These are phyloP conservation scores for Seira ritae DNA, from an alignment of 2,888 invertebrate species.

Conservation along the genomic window DNA sequence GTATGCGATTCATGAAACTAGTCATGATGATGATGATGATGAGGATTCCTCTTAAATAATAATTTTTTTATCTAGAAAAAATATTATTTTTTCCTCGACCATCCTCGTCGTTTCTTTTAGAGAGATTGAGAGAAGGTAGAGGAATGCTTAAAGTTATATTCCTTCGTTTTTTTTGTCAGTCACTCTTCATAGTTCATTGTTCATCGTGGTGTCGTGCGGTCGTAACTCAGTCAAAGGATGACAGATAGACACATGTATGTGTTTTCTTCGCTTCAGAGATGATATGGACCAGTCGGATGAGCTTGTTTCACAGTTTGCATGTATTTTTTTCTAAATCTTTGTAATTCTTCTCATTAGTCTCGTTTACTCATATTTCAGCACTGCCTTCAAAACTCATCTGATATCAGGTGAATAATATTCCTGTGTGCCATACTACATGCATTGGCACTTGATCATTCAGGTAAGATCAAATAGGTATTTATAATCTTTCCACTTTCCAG, in stretches of 20 bases:
- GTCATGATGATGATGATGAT: constrained; percentile 7
- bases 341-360: constrained; percentile 57
- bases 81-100: not conserved
- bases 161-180: not conserved
- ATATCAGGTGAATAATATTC: too few relatives aligned
- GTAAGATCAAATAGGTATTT: too few relatives aligned
- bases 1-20: not conserved
- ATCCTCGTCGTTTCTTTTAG: not conserved
- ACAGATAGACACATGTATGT: constrained; percentile 62
- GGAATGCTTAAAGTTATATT: too few relatives aligned
- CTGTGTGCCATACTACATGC: too few relatives aligned
- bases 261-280: constrained; percentile 9
- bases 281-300: constrained; percentile 49
- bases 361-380: too few relatives aligned
- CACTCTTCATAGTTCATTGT: constrained; percentile 60
- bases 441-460: too few relatives aligned
- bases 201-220: constrained; percentile 60
- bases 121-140: too few relatives aligned
- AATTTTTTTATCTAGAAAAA: not conserved
- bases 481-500: too few relatives aligned
- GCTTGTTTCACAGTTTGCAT: too few relatives aligned
- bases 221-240: constrained; percentile 59
- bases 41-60: not conserved
- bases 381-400: too few relatives aligned
- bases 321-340: too few relatives aligned